These are phyloP conservation scores for Drosophila niveifrons DNA, from an alignment of 2,888 invertebrate species.

Conservation along the genomic window DNA sequence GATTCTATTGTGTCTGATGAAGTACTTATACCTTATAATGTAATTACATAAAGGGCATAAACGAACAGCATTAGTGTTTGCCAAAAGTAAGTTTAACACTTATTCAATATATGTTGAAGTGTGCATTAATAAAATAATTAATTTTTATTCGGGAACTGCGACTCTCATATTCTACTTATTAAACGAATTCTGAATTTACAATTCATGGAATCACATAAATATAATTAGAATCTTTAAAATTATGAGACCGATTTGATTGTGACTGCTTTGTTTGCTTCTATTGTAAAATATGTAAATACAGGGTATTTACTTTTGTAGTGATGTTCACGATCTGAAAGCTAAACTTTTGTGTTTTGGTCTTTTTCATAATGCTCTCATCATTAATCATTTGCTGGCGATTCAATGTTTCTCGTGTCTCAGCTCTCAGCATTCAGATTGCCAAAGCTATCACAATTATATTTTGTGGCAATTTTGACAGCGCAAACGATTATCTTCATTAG, in stretches of 20 bases:
- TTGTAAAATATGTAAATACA: neutral
- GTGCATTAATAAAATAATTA: no score
- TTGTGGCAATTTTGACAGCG: constrained; percentile 76
- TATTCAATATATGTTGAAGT: no score
- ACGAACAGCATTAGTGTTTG: no score
- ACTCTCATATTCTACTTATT: no score
- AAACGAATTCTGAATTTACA: no score
- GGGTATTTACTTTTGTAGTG: constrained; percentile 11
- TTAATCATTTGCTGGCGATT: constrained; percentile 69
- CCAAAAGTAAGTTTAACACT: no score
- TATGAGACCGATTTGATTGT: no score
- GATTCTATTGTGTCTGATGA: constrained; percentile 68
- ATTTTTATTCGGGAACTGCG: no score
- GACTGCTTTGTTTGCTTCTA: no score
- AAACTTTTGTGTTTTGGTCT: constrained; percentile 36
- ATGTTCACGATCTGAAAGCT: constrained; percentile 35
- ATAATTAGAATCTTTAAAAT: no score
- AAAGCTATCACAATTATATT: constrained; percentile 70
- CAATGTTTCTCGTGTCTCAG: constrained; percentile 31
- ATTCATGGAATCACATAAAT: no score
- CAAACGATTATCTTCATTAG: constrained; percentile 74
- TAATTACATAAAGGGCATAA: neutral
- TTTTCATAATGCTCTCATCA: constrained; percentile 71
- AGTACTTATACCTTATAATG: constrained; percentile 19
- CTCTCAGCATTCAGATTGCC: constrained; percentile 34